A percentile compares a stretch with the other conserved stretches of the same genome.
Conservation (phyloP, 2,797 vertebrate genomes). For the Labeo calbasu region DNA sequence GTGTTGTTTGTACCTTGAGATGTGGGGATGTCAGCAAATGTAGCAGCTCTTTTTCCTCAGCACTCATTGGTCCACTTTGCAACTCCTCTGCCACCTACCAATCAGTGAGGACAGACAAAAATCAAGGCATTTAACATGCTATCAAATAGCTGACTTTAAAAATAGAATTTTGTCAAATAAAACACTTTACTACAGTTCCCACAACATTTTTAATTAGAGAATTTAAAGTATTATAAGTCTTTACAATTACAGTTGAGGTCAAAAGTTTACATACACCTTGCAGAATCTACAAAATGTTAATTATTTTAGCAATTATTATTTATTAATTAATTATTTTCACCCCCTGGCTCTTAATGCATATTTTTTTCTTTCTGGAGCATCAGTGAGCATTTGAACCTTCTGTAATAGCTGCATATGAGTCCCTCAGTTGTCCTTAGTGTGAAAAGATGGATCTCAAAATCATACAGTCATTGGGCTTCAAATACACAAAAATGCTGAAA, state of each 20-base stretch:
- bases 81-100: slow-evolving; percentile 91
- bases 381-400: too few species aligned
- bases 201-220: neutral
- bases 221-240: neutral
- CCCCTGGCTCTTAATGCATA: too few species aligned
- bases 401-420: too few species aligned
- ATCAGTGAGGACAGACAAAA: slow-evolving; percentile 41
- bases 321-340: too few species aligned
- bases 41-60: slow-evolving; percentile 90
- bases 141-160: neutral
- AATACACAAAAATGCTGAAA: too few species aligned
- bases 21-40: slow-evolving; percentile 91
- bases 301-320: too few species aligned
- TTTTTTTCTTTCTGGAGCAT: too few species aligned
- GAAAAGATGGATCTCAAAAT: too few species aligned
- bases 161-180: neutral
- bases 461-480: too few species aligned
- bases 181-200: neutral
- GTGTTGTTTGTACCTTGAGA: slow-evolving; percentile 81
- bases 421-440: too few species aligned
- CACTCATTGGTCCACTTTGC: slow-evolving; percentile 87
- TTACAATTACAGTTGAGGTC: neutral
- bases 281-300: too few species aligned
- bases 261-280: too few species aligned
- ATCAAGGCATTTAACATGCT: slow-evolving; percentile 9